phyloP scores from a whole-genome alignment of 2,888 invertebrate genomes.

The Cremastobaeus sp. region DNA sequence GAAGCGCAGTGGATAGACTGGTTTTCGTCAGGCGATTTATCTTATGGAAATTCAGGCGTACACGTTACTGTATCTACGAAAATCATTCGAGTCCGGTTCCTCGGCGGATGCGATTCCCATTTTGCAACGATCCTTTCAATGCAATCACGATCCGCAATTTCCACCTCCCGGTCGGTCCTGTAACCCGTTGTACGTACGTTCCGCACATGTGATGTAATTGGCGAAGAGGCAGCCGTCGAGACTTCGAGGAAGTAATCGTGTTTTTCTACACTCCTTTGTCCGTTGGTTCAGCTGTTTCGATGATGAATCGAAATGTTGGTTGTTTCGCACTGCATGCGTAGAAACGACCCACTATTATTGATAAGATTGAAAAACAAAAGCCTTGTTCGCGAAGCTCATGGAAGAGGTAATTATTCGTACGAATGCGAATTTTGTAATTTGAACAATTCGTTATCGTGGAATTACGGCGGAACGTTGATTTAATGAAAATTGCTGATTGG shows the following conservation, averaged over 20 bases:
- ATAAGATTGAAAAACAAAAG: no score
- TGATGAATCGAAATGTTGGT: no score
- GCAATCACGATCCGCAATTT: conserved; percentile 44
- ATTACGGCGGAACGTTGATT: conserved; percentile 10
- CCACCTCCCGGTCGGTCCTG: conserved; percentile 28
- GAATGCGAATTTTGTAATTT: conserved; percentile 1
- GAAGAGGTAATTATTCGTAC: no score
- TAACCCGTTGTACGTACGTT: conserved; percentile 35
- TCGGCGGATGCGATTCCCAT: conserved; percentile 55
- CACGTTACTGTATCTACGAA: conserved; percentile 58
- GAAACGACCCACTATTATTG: no score
- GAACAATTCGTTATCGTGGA: neutral
- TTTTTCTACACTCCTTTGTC: neutral
- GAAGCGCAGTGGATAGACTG: conserved; percentile 26
- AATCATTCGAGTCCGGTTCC: conserved; percentile 54
- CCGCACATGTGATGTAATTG: conserved; percentile 40
- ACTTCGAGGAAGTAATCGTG: neutral
- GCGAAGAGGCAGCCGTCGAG: conserved; percentile 12
- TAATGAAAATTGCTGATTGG: conserved; percentile 24
- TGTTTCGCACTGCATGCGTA: no score
- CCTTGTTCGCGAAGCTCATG: no score
- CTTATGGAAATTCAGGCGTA: conserved; percentile 50
- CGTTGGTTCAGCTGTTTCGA: neutral
- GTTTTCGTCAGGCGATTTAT: conserved; percentile 52
- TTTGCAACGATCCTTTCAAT: conserved; percentile 53